Evolutionary conservation across 2,888 invertebrate species (phyloP), one percentile per base, ranked within the genome.

Genomic region (Cyclophora punctaria): DNA sequence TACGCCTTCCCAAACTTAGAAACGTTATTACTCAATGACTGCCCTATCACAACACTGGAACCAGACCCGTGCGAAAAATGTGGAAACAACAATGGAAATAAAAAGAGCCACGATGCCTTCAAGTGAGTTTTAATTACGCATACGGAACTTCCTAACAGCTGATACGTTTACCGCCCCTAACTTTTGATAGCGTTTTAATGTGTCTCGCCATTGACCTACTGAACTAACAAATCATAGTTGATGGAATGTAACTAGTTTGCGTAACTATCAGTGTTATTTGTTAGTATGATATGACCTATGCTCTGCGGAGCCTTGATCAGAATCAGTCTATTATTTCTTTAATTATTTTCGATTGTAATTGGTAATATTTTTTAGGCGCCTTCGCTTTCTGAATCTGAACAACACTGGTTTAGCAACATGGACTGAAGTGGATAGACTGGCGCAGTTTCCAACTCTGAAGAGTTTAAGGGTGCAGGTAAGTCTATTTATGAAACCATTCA

Each of bases 401-500:
- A 94, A 95, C 63, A 95, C 96, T 33, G 91, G 93, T 47, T 82
- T 98, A 46, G 90, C 93, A 46, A 93, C 94, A 41, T 97, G 98
- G 97, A 93, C 95, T 65, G 96, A 97, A 71, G 93, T 98, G 53
- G 97, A 98, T 71, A 91, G 94, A 63, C 89, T 98, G 59, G 92
- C 94, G 49, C 92, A 92, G 72, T 97, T 97, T 83, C 96, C 95
- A 2, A 90, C 92, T 5, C 89, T 98, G 50, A 92, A 92, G 62
- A 96, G 96, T 82, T 90, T 98, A 55, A 90, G 98, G 69, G 93
- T 98, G 57, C 94, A 94, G 85, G 94, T 94, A 65, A 78, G 80
- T 69, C 49, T 56, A 53, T 37, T 48, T 50, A 56, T 57, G 62
- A 60, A 20, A 20, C 51, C 59, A 59, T 55, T 57, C 55, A 45